Evolutionary conservation across 2,888 invertebrate species (phyloP).

Genomic region (Caenorhabditis sp.): DNA sequence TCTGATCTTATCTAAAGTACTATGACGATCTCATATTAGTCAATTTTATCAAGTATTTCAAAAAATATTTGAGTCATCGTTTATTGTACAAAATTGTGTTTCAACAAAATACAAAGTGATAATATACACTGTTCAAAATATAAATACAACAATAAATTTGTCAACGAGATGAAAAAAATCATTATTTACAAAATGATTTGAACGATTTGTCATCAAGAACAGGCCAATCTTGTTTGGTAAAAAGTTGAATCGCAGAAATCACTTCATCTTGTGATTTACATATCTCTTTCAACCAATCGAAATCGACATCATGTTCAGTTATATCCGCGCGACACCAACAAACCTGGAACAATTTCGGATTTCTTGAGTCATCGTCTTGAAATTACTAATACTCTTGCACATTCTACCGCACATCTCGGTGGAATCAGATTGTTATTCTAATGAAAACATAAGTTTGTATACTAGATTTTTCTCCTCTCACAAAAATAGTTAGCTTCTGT

Average conservation of each 20-base stretch:
- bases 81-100: no score
- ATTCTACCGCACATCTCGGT: no score
- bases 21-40: no score
- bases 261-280: conserved; percentile 10
- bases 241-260: conserved; percentile 7
- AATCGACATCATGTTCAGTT: conserved; percentile 17
- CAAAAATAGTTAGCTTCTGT: no score
- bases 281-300: conserved; percentile 28
- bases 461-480: no score
- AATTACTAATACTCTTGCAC: no score
- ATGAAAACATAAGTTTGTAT: no score
- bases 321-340: conserved; percentile 43
- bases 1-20: no score
- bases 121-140: background rate
- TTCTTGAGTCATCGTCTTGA: background rate
- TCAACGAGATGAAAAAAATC: background rate
- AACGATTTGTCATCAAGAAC: conserved; percentile 23
- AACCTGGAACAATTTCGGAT: conserved; percentile 16
- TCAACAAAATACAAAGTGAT: no score
- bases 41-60: no score
- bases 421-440: no score
- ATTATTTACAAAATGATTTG: conserved; percentile 12
- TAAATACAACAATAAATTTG: background rate
- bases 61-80: no score
- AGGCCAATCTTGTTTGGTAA: conserved; percentile 6